A percentile compares a stretch with the other conserved stretches of the same genome.
Evolutionary conservation across 2,113 vertebrate species (phyloP).

Genomic region (Callipepla californica): DNA sequence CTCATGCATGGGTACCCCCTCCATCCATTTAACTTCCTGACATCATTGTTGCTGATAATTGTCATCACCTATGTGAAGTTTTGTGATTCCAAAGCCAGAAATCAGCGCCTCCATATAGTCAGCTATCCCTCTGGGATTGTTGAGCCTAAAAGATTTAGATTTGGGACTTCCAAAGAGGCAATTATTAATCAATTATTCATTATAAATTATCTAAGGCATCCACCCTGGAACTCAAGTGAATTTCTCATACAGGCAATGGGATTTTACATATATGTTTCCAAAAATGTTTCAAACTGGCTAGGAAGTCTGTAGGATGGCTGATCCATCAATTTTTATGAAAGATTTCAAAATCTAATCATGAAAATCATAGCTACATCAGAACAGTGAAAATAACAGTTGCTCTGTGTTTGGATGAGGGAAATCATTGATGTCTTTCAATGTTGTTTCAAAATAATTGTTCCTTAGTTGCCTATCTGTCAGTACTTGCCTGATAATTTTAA

Average conservation of each 20-base stretch:
- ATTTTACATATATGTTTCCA: not conserved
- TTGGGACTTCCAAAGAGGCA: not conserved
- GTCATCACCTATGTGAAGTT: not conserved
- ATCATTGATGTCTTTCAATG: not conserved
- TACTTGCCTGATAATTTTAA: not conserved
- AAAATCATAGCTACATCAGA: not conserved
- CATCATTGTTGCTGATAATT: not conserved
- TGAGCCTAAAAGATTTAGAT: not conserved
- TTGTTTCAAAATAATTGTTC: not conserved
- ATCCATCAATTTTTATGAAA: not conserved
- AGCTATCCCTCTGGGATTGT: not conserved
- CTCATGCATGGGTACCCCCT: not conserved
- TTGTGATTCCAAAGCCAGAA: not conserved
- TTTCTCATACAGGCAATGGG: not conserved
- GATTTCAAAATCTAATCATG: not conserved
- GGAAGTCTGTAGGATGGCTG: accelerated
- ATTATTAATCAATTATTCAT: not conserved
- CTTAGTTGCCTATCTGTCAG: not conserved
- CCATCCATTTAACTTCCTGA: not conserved
- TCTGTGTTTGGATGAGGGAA: not conserved
- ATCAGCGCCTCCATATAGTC: not conserved
- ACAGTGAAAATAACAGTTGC: not conserved
- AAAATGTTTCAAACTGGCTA: not conserved
- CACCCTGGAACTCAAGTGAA: not conserved
- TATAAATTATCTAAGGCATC: not conserved